phyloP scores from a whole-genome alignment of 2,113 vertebrate genomes.

The Nanorana parkeri region DNA sequence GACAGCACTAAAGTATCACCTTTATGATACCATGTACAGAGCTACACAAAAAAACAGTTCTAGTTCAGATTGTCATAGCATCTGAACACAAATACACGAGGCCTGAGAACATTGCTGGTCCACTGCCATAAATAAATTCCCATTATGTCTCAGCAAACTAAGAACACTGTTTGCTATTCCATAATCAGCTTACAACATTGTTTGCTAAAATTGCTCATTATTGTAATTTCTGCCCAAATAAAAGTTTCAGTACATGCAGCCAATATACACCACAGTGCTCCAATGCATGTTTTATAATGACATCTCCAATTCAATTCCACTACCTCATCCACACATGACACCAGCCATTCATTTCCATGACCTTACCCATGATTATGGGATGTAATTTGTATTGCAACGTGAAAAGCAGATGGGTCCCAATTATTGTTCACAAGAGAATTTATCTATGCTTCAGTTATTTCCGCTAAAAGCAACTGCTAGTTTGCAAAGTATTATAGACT shows the following conservation, averaged over 20 bases:
- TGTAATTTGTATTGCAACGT: slow-evolving; percentile 49
- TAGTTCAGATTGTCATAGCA: slow-evolving; percentile 1
- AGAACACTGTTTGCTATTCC: slow-evolving; percentile 25
- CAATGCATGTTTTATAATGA: slow-evolving; percentile 41
- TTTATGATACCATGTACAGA: too few species aligned
- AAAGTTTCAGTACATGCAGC: slow-evolving; percentile 24
- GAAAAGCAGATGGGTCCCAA: slow-evolving; percentile 53
- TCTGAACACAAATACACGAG: background rate
- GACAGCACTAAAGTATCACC: too few species aligned
- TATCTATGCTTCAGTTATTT: slow-evolving; percentile 40
- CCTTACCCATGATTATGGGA: slow-evolving; percentile 51
- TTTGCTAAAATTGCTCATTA: slow-evolving; percentile 34
- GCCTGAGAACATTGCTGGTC: slow-evolving; percentile 9
- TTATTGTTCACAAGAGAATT: slow-evolving; percentile 45
- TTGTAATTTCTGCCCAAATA: slow-evolving; percentile 12
- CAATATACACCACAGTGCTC: slow-evolving; percentile 13
- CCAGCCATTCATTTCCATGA: slow-evolving; percentile 50
- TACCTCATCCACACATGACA: slow-evolving; percentile 51
- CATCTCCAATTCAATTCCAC: slow-evolving; percentile 49
- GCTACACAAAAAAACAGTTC: background rate
- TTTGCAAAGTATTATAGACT: slow-evolving; percentile 17
- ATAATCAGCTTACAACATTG: slow-evolving; percentile 30
- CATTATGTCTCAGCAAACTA: slow-evolving; percentile 32
- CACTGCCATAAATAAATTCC: slow-evolving; percentile 28
- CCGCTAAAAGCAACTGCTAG: slow-evolving; percentile 5